Evolutionary conservation across 2,797 vertebrate genomes (phyloP).

Genomic region (Myotis daubentonii): DNA sequence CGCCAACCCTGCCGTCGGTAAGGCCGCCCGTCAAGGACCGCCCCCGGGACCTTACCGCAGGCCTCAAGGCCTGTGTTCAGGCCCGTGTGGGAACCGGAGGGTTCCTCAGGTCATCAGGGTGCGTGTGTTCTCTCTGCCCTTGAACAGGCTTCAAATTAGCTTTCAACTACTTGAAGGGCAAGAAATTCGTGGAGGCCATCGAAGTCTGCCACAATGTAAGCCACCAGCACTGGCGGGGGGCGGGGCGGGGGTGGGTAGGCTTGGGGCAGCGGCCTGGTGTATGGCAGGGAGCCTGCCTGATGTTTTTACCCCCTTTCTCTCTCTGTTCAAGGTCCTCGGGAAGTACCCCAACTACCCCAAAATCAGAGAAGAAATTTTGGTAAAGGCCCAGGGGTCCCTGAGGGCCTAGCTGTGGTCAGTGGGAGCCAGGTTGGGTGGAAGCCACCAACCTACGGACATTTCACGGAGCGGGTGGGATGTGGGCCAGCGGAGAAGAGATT

Average conservation of each 20-base stretch:
- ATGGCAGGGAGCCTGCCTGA: neutral
- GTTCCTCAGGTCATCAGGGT: neutral
- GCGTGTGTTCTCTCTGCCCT: neutral
- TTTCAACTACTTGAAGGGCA: conserved; percentile 88
- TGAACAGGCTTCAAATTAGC: conserved; percentile 86
- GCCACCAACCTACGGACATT: neutral
- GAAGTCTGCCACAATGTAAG: conserved; percentile 86
- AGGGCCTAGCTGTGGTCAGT: conserved; percentile 72
- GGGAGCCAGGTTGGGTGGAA: neutral
- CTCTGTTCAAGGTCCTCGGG: conserved; percentile 83
- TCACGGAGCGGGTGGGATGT: neutral
- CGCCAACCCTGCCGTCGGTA: conserved; percentile 84
- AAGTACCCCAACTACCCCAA: conserved; percentile 85
- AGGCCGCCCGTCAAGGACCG: neutral
- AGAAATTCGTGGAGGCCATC: conserved; percentile 85
- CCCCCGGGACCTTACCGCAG: neutral
- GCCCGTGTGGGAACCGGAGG: neutral
- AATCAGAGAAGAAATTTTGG: conserved; percentile 85
- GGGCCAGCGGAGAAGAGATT: neutral
- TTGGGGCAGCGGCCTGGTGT: neutral
- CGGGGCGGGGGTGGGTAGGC: neutral
- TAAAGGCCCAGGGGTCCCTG: conserved; percentile 83
- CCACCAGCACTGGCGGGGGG: rapidly evolving
- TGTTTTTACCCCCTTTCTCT: neutral
- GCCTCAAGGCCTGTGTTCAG: neutral